A percentile compares a stretch with the other conserved stretches of the same genome.
Conservation (phyloP, 2,113 vertebrate genomes). For the Talpa occidentalis region DNA sequence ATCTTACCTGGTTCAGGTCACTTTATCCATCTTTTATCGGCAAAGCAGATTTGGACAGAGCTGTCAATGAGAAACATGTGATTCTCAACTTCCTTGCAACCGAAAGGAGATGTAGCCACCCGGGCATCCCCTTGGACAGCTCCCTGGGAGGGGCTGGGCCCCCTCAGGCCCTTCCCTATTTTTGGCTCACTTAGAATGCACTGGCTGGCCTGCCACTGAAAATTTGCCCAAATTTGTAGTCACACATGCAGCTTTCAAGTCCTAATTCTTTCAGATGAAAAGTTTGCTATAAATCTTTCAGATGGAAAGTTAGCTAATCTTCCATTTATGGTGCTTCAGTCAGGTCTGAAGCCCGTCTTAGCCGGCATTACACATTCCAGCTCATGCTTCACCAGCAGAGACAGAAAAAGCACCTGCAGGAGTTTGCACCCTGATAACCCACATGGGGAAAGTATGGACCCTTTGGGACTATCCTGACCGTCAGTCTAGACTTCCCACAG, state of each 20-base stretch:
- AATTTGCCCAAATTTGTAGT: neutral
- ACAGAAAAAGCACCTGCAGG: neutral
- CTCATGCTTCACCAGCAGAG: neutral
- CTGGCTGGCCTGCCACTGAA: neutral
- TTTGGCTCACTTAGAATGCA: neutral
- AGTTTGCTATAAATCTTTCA: neutral
- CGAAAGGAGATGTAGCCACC: neutral
- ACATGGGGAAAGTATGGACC: neutral
- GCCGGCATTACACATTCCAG: neutral
- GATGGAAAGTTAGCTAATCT: neutral
- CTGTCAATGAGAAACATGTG: neutral
- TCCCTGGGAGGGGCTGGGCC: neutral
- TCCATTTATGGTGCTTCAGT: neutral
- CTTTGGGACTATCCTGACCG: neutral
- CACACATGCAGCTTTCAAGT: neutral
- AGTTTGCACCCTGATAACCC: neutral
- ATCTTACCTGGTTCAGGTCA: neutral
- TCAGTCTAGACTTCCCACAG: neutral
- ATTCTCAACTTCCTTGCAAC: neutral
- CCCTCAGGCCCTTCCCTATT: neutral
- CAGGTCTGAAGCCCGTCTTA: neutral
- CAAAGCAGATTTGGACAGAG: neutral
- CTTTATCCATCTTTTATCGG: neutral
- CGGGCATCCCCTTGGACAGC: neutral
- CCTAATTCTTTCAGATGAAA: neutral